phyloP scores from a whole-genome alignment of 2,797 vertebrate genomes.

The Pangasius macronema region DNA sequence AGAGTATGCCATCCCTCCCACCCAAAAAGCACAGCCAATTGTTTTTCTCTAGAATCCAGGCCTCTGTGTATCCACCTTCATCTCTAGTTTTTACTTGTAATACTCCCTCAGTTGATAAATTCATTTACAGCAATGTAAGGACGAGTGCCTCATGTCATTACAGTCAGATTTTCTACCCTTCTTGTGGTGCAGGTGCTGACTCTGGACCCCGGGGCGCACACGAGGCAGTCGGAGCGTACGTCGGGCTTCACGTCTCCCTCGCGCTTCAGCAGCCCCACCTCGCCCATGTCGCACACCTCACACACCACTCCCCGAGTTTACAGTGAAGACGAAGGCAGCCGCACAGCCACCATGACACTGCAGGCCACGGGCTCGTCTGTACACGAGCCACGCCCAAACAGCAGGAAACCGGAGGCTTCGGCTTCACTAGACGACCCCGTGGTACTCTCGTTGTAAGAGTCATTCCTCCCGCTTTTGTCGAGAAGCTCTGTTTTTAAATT shows the following conservation, averaged over 20 bases:
- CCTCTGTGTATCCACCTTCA: too few species aligned
- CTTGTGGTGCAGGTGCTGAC: conserved; percentile 77
- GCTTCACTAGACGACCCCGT: conserved; percentile 85
- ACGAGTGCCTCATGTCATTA: neutral
- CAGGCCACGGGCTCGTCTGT: conserved; percentile 59
- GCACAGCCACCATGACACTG: conserved; percentile 71
- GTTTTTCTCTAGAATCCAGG: too few species aligned
- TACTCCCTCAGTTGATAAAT: neutral
- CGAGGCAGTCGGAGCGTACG: conserved; percentile 76
- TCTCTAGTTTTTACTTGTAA: neutral
- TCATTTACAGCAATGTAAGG: too few species aligned
- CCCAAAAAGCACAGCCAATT: too few species aligned
- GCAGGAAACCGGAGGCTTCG: conserved; percentile 67
- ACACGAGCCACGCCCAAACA: neutral
- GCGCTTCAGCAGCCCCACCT: conserved; percentile 68
- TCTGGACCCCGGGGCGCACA: conserved; percentile 77
- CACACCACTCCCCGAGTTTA: conserved; percentile 58
- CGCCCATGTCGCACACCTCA: conserved; percentile 44
- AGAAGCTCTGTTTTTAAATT: too few species aligned
- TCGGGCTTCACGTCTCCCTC: conserved; percentile 72
- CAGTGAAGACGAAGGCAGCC: conserved; percentile 78
- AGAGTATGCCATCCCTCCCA: neutral
- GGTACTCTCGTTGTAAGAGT: conserved; percentile 87
- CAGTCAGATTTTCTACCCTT: neutral
- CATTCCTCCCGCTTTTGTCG: neutral